phyloP scores from a whole-genome alignment of 2,113 vertebrate species.

The Megaceryle torquata region DNA sequence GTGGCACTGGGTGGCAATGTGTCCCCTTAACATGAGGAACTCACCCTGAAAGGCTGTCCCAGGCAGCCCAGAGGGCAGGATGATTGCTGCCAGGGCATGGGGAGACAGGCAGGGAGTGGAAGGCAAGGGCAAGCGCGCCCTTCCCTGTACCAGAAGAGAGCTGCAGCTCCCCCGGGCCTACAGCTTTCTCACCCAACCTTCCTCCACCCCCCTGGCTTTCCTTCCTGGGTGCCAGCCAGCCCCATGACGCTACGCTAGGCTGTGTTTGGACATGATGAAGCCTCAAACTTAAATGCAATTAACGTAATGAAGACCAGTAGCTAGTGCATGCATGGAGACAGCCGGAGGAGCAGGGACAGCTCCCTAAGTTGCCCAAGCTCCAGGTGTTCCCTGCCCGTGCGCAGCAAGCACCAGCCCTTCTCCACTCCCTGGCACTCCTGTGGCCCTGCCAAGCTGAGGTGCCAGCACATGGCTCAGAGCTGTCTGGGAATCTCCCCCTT shows the following conservation, averaged over 20 bases:
- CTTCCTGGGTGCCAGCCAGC: constrained; percentile 61
- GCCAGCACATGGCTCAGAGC: neutral
- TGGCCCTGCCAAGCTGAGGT: neutral
- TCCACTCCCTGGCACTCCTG: neutral
- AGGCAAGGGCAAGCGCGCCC: neutral
- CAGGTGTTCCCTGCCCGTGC: neutral
- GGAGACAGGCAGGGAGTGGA: neutral
- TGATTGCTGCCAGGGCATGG: neutral
- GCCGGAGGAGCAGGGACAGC: neutral
- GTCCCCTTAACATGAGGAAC: neutral
- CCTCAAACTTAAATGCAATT: constrained; percentile 4
- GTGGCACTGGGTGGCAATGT: neutral
- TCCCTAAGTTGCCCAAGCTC: neutral
- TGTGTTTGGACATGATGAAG: constrained; percentile 37
- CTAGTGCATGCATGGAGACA: neutral
- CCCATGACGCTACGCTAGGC: neutral
- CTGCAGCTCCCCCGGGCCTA: neutral
- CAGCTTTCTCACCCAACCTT: neutral
- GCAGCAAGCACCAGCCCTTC: neutral
- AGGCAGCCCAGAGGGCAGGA: neutral
- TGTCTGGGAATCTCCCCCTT: neutral
- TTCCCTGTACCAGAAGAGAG: neutral
- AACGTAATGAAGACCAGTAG: neutral
- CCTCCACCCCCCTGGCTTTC: neutral
- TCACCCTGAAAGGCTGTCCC: neutral